phyloP scores from a whole-genome alignment of 2,113 vertebrate species.

The Xerus inauris region DNA sequence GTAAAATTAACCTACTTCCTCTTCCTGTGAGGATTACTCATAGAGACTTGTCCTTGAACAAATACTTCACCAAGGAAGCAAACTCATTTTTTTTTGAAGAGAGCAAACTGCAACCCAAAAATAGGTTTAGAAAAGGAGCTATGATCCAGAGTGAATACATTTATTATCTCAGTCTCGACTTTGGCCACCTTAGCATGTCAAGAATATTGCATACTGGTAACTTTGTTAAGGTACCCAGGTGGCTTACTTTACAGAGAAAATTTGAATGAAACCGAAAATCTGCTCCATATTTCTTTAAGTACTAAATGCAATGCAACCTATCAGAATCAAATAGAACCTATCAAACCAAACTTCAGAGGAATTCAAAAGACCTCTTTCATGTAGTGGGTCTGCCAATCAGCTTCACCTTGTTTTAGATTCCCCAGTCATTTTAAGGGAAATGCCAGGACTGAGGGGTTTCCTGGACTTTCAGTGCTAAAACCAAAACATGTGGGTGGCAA shows the following conservation, averaged over 20 bases:
- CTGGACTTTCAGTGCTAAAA: not conserved
- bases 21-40: conserved; percentile 54
- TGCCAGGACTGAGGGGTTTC: not conserved
- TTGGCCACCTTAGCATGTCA: not conserved
- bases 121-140: conserved; percentile 13
- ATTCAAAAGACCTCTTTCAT: not conserved
- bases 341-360: not conserved
- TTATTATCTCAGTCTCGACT: not conserved
- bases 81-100: conserved; percentile 33
- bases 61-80: conserved; percentile 36
- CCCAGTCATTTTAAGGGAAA: not conserved
- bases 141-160: not conserved
- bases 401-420: not conserved
- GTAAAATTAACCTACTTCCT: conserved; percentile 60
- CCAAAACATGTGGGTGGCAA: not conserved
- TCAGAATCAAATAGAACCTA: not conserved
- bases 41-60: conserved; percentile 26
- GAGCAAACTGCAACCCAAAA: conserved; percentile 20
- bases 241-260: not conserved
- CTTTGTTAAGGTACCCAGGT: not conserved
- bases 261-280: not conserved
- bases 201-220: not conserved
- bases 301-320: not conserved
- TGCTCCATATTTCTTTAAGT: not conserved
- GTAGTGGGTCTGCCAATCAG: not conserved